These are phyloP conservation scores for Macrostomum lignano DNA, from an alignment of 1,140 invertebrate genomes.

Conservation along the genomic window DNA sequence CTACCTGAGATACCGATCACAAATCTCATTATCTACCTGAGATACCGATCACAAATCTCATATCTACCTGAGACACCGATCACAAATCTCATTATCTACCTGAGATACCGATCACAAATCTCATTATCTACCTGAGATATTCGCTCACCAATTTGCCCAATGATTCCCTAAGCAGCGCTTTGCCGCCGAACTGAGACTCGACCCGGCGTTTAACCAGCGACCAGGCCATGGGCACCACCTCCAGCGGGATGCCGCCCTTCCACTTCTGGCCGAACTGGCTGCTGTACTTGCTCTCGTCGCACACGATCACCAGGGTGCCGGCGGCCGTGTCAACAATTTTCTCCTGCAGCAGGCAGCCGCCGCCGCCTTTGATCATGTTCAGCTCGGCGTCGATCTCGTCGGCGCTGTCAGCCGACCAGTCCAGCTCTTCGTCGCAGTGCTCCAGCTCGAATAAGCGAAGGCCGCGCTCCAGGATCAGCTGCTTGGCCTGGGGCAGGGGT, in stretches of 20 bases:
- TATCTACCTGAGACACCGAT: too few species aligned
- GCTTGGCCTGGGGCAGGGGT: too few species aligned
- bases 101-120: too few species aligned
- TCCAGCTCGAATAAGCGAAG: too few species aligned
- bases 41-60: too few species aligned
- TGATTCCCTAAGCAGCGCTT: conserved; percentile 41
- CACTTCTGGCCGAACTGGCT: conserved; percentile 52
- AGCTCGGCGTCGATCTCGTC: conserved; percentile 56
- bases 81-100: too few species aligned
- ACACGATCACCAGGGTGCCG: conserved; percentile 50
- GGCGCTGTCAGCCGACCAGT: conserved; percentile 5
- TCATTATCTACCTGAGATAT: too few species aligned
- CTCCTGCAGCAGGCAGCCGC: conserved; percentile 72
- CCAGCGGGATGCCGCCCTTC: conserved; percentile 71
- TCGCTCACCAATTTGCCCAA: conserved; percentile 45
- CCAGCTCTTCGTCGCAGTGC: too few species aligned
- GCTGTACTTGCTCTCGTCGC: conserved; percentile 57
- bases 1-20: too few species aligned
- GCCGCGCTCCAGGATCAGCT: too few species aligned
- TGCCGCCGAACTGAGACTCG: conserved; percentile 41
- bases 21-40: too few species aligned
- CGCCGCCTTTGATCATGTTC: conserved; percentile 77
- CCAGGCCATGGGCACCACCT: conserved; percentile 68
- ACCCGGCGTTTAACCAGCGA: conserved; percentile 46
- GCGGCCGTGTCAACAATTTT: conserved; percentile 75